Evolutionary conservation across 2,113 vertebrate genomes (phyloP).

Genomic region (Cepphus grylle): DNA sequence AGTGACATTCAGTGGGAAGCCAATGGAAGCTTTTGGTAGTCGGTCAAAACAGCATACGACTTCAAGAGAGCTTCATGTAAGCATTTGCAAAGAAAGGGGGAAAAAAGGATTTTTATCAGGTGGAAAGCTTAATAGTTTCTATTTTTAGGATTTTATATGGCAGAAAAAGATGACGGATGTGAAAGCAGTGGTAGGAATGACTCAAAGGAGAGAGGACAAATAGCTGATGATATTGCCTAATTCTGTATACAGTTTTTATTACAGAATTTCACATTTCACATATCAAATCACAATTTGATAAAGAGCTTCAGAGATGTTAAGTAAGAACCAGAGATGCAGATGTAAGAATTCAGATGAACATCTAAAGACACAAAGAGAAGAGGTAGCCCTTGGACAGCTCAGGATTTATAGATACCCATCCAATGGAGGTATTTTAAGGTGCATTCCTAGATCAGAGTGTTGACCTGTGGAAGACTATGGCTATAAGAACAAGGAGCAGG

Average conservation of each 20-base stretch:
- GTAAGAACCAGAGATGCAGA: not conserved
- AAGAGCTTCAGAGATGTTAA: not conserved
- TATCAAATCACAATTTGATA: no score
- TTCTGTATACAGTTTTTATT: not conserved
- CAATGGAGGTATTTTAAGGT: not conserved
- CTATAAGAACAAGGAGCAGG: not conserved
- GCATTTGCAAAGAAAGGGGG: not conserved
- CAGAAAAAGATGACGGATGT: not conserved
- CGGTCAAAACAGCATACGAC: not conserved
- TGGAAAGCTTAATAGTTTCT: not conserved
- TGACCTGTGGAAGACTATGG: not conserved
- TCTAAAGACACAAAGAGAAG: not conserved
- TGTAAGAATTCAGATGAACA: not conserved
- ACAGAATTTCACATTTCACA: not conserved
- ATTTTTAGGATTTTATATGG: not conserved
- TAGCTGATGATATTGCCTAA: not conserved
- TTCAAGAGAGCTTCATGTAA: not conserved
- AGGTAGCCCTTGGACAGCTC: not conserved
- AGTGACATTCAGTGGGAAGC: not conserved
- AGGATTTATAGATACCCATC: not conserved
- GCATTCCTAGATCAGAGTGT: not conserved
- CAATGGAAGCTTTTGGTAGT: not conserved
- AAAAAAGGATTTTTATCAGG: not conserved
- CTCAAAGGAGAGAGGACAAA: not conserved
- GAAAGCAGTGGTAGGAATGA: not conserved